A percentile compares a stretch with the other conserved stretches of the same genome.
Conservation (phyloP, 1,140 invertebrate species). For the Drosophila baimaii region DNA sequence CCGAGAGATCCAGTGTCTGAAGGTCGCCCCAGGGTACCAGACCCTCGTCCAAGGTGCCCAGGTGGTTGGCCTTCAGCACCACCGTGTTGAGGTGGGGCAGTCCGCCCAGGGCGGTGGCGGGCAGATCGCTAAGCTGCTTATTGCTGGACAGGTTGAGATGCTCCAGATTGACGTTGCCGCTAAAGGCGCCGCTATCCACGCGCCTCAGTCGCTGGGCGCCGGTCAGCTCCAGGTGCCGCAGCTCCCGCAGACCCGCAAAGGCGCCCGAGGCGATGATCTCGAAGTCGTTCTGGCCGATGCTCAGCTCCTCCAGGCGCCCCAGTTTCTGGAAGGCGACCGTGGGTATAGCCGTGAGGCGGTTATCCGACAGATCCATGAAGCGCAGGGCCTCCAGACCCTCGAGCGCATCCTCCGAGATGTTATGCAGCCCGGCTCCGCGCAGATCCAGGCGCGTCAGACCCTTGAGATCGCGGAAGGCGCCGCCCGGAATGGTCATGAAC, state of each 20-base stretch:
- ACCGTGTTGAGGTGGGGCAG: conserved; percentile 91
- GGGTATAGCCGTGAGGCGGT: conserved; percentile 90
- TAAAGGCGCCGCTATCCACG: conserved; percentile 90
- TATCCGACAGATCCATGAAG: conserved; percentile 91
- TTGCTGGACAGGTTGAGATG: conserved; percentile 90
- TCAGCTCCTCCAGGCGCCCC: conserved; percentile 90
- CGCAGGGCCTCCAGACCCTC: conserved; percentile 89
- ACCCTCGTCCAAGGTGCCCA: conserved; percentile 89
- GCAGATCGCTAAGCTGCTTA: conserved; percentile 88
- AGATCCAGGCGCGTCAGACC: conserved; percentile 91
- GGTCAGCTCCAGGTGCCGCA: conserved; percentile 90
- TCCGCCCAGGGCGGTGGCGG: conserved; percentile 90
- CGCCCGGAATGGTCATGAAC: conserved; percentile 89
- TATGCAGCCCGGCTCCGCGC: conserved; percentile 90
- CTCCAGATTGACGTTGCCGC: conserved; percentile 92
- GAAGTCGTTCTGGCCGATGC: conserved; percentile 93
- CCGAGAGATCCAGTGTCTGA: conserved; percentile 90
- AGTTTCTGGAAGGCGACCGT: conserved; percentile 90
- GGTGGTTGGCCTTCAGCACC: conserved; percentile 91
- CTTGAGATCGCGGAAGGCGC: conserved; percentile 90
- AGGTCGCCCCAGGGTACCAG: conserved; percentile 91
- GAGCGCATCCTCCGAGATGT: conserved; percentile 91
- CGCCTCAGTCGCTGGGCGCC: conserved; percentile 89
- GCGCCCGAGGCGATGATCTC: conserved; percentile 88
- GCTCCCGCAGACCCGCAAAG: conserved; percentile 90